A percentile compares a stretch with the other conserved stretches of the same genome.
phyloP scores from a whole-genome alignment of 2,797 vertebrate species.

The Pipistrellus pygmaeus region DNA sequence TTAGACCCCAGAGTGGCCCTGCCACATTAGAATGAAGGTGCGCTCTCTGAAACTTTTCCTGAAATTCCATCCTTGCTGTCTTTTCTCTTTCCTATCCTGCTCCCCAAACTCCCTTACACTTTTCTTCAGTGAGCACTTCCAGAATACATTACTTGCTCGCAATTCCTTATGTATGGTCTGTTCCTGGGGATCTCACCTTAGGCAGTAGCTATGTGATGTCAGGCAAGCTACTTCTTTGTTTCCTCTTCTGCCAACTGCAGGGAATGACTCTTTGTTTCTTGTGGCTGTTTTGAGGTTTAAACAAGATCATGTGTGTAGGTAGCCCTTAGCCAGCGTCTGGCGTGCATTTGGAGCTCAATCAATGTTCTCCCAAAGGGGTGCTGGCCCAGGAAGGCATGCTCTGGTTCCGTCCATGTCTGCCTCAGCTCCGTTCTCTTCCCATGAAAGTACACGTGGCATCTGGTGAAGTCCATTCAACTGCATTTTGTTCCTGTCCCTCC shows the following conservation, averaged over 20 bases:
- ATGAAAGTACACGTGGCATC: neutral
- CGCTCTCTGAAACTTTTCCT: neutral
- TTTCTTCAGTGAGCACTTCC: neutral
- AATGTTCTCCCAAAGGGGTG: neutral
- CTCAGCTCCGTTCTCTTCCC: neutral
- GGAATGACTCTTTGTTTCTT: neutral
- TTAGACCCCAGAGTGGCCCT: neutral
- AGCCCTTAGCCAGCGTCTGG: no score
- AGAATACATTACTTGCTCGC: neutral
- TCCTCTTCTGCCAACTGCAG: neutral
- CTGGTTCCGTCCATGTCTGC: neutral
- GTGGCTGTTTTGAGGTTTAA: neutral
- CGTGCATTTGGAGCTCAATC: neutral
- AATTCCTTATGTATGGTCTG: neutral
- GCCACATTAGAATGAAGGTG: accelerated
- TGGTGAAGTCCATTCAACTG: neutral
- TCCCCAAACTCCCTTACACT: neutral
- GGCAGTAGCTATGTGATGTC: neutral
- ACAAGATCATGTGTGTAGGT: neutral
- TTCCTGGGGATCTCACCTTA: neutral
- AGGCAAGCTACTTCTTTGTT: neutral
- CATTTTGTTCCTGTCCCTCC: neutral
- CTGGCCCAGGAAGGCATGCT: accelerated
- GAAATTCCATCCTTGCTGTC: neutral
- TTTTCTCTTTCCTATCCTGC: neutral